These are phyloP conservation scores for Amphipyra berbera DNA, from an alignment of 2,888 invertebrate genomes.

Conservation along the genomic window DNA sequence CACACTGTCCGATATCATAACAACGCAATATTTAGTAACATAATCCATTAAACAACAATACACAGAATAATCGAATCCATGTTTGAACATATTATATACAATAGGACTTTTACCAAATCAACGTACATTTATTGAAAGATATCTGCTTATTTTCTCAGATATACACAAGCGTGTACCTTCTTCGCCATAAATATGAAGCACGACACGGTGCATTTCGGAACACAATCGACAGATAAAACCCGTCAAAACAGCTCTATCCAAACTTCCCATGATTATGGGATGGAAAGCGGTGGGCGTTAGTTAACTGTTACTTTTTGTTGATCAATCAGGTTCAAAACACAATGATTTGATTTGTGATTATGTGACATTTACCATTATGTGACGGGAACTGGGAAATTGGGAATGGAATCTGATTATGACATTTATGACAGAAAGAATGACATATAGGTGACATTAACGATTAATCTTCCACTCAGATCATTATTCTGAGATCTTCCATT, in stretches of 20 bases:
- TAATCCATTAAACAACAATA: not conserved
- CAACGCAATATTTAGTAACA: too few species aligned
- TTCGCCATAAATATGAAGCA: constrained; percentile 95
- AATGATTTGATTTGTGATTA: too few species aligned
- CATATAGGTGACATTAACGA: too few species aligned
- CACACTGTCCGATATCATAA: too few species aligned
- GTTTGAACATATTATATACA: not conserved
- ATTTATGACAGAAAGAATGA: too few species aligned
- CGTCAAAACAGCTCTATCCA: constrained; percentile 94
- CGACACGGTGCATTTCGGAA: constrained; percentile 95
- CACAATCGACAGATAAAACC: constrained; percentile 96
- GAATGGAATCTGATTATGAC: too few species aligned
- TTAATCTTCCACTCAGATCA: too few species aligned
- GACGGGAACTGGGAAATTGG: too few species aligned
- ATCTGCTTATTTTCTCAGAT: constrained; percentile 94
- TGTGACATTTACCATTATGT: too few species aligned
- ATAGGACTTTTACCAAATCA: not conserved
- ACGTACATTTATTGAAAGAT: constrained; percentile 94
- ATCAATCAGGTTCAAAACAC: too few species aligned
- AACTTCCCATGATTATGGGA: constrained; percentile 92
- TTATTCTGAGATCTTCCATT: too few species aligned
- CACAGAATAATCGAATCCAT: not conserved
- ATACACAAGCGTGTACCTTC: constrained; percentile 93
- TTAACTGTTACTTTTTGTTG: too few species aligned
- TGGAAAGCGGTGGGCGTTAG: not conserved